Base-by-base conservation (phyloP, 2,113 vertebrate species). In the Euleptes europaea region DNA sequence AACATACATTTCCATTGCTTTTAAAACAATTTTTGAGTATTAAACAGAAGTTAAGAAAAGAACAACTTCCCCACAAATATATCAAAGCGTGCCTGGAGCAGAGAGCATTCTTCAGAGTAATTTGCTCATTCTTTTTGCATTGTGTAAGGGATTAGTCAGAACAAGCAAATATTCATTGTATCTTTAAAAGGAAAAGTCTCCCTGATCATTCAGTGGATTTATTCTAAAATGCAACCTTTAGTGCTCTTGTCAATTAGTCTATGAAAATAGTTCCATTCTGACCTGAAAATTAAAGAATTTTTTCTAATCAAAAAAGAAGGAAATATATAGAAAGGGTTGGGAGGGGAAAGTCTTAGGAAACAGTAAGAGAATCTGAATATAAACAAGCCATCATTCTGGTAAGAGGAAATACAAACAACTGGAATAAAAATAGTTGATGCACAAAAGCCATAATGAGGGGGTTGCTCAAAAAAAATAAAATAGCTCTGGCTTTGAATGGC, bases 381-480 rank as follows among this genome's bases (percentile, higher is more conserved):
- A 97, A 97, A 97, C 96, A 97, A 96, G 96, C 94, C 95, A 96
- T 97, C 96, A 95, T 96, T 96, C 96, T 97, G 96, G 95, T 96
- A 95, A 97, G 96, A 97, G 93, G 95, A 97, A 97, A 97, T 96
- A 96, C 96, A 97, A 97, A 97, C 96, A 97, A 96, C 93, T 94
- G 92, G 95, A 95, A 96, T 96, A 97, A 96, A 97, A 96, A 97
- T 96, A 97, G 96, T 97, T 96, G 95, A 96, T 94, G 94, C 95
- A 97, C 95, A 97, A 97, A 97, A 97, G 96, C 97, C 97, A 97
- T 97, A 98, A 97, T 96, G 96, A 97, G 94, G 95, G 97, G 96
- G 94, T 95, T 96, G 96, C 95, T 96, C 94, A 93, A 96, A 96
- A 95, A 97, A 60, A 72, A 73, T 54, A 94, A 97, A 97, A 93